Percentiles rank a stretch among this genome's conserved stretches.
Evolutionary conservation across 30 jellyfish, hydroid and myxozoan genomes (phyloP).

Genomic region (Hydractinia echinata): DNA sequence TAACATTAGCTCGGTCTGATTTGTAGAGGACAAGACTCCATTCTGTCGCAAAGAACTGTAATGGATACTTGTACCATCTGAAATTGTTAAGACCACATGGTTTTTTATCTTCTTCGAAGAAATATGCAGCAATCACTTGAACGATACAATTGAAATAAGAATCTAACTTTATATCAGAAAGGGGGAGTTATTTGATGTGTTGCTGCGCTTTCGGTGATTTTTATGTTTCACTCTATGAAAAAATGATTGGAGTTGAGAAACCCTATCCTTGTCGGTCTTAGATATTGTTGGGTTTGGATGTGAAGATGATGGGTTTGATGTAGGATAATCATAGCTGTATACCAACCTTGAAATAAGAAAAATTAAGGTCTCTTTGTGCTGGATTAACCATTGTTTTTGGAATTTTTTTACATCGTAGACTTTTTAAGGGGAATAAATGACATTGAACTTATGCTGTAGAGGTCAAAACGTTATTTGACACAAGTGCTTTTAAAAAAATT

Average conservation of each 20-base stretch:
- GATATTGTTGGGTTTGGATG: constrained; percentile 38
- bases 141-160: constrained; percentile 29
- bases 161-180: neutral
- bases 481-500: no score
- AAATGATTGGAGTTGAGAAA: constrained; percentile 28
- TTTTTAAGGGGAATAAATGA: no score
- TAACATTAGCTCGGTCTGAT: neutral
- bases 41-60: constrained; percentile 30
- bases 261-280: constrained; percentile 30
- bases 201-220: neutral
- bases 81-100: constrained; percentile 14
- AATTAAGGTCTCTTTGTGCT: no score
- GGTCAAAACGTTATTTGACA: no score
- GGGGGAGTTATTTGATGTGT: neutral
- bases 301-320: constrained; percentile 14
- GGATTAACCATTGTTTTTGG: no score
- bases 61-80: constrained; percentile 36
- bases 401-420: no score
- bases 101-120: neutral
- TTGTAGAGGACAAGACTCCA: neutral
- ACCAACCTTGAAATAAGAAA: constrained; percentile 22
- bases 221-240: neutral
- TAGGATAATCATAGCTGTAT: neutral
- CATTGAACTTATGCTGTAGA: no score
- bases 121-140: constrained; percentile 4